These are phyloP conservation scores for Sphaeramia orbicularis DNA, from an alignment of 2,797 vertebrate species.

Conservation along the genomic window DNA sequence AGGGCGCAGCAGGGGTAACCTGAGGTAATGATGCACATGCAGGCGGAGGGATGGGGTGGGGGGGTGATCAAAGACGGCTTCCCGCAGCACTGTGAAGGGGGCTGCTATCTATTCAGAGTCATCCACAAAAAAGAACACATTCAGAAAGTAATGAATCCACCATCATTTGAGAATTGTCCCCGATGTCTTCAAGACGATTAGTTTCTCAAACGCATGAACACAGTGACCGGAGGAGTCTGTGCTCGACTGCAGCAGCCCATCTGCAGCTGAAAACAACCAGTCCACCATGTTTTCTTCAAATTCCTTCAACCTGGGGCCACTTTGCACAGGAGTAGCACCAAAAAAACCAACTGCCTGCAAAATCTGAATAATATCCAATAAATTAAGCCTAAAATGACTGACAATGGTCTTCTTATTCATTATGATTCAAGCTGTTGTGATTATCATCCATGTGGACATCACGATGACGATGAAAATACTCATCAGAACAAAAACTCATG, in stretches of 20 bases:
- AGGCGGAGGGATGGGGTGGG: background rate
- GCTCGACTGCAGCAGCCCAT: slow-evolving; percentile 9
- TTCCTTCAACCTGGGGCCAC: background rate
- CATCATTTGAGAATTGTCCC: background rate
- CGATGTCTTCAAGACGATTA: background rate
- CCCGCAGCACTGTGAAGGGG: slow-evolving; percentile 34
- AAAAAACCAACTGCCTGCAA: too few relatives aligned
- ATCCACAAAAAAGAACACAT: background rate
- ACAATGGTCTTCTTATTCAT: too few relatives aligned
- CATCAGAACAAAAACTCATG: too few relatives aligned
- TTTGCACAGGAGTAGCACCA: background rate
- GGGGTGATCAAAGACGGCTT: slow-evolving; percentile 42
- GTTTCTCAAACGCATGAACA: background rate
- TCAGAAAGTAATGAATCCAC: background rate
- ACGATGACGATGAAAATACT: too few relatives aligned
- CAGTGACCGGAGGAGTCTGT: background rate
- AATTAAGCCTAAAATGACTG: too few relatives aligned
- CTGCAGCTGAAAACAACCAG: background rate
- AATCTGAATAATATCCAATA: too few relatives aligned
- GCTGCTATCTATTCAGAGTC: background rate
- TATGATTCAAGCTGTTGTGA: too few relatives aligned
- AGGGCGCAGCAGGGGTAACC: slow-evolving; percentile 31
- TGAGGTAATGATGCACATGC: slow-evolving; percentile 37
- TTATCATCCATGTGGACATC: too few relatives aligned
- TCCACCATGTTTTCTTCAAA: slow-evolving; percentile 1